Evolutionary conservation across 2,113 vertebrate species (phyloP), one percentile per base, ranked within the genome.

Genomic region (Synodontis membranacea): DNA sequence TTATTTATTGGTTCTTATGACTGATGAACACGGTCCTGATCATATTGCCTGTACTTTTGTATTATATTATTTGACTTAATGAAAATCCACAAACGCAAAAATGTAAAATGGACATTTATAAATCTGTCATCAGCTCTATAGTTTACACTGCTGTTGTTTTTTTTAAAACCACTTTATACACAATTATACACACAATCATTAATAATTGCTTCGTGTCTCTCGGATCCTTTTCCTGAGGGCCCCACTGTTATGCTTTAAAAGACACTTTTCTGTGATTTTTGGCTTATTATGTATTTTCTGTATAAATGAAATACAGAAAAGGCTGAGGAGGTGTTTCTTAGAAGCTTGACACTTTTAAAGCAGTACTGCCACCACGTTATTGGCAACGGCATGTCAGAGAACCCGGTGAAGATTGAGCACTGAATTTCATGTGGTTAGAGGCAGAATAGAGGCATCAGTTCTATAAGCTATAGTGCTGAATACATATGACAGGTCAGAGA

Each of bases 231-330:
- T 93, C 91, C 93, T 93, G 92, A 91, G 92, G 92, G 92, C 92
- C 88, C 89, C 92, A 92, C 91, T 94, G 94, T 94, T 95, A 94
- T 94, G 92, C 92, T 94, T 93, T 92, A 93, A 92, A 93, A 94
- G 93, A 93, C 92, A 89, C 90, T 84, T 92, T 93, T 91, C 88
- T 95, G 88, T 94, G 93, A 93, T 93, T 94, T 90, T 95, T 95
- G 94, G 93, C 94, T 46, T 42, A 56, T 42, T 85, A 37, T 80
- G 89, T 94, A 91, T 95, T 94, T 95, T 95, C 93, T 94, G 91
- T 94, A 90, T 93, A 95, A 94, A 95, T 94, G 91, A 93, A 94
- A 93, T 91, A 94, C 93, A 94, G 94, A 94, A 93, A 94, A 94
- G 92, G 91, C 93, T 94, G 94, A 94, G 93, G 91, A 94, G 93